Evolutionary conservation across 2,113 vertebrate genomes (phyloP), one percentile per base, ranked within the genome.

Genomic region (Cichladusa arquata): DNA sequence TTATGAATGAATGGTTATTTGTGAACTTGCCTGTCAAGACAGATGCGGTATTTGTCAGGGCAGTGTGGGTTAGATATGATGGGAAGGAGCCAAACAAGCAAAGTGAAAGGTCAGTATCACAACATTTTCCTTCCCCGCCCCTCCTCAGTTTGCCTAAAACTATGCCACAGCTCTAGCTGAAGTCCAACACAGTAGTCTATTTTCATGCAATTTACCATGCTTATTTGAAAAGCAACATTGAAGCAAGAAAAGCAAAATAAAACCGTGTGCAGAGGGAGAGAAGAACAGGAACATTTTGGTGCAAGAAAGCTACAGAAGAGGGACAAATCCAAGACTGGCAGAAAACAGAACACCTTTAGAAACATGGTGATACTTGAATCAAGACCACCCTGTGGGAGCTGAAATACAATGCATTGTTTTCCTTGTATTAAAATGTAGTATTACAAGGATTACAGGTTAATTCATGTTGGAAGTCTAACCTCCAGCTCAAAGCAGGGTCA

Each of bases 1-100:
- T 95, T 94, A 95, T 94, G 96, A 97, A 97, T 96, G 96, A 97
- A 93, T 57, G 65, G 88, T 47, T 93, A 91, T 88, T 96, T 96
- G 96, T 95, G 92, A 96, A 95, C 90, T 53, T 9, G 88, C 87
- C 58, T 94, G 96, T 97, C 93, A 96, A 91, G 94, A 96, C 95
- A 98, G 84, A 97, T 93, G 78, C 15, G 28, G 91, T 80, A 92
- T 96, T 97, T 96, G 96, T 96, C 97, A 95, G 89, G 5, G 79
- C 84, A 94, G 77, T 20, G 54, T 78, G 95, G 88, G 82, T 90
- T 77, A 89, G 95, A 96, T 80, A 95, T 3, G 86, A 91, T 92
- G 92, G 91, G 92, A 96, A 87, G 86, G 92, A 96, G 96, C 84
- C 94, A 98, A 95, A 88, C 48, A 95, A 92, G 95, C 76, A 42